Base-by-base conservation (phyloP, 1,140 invertebrate genomes). In the Orchestia grillus region DNA sequence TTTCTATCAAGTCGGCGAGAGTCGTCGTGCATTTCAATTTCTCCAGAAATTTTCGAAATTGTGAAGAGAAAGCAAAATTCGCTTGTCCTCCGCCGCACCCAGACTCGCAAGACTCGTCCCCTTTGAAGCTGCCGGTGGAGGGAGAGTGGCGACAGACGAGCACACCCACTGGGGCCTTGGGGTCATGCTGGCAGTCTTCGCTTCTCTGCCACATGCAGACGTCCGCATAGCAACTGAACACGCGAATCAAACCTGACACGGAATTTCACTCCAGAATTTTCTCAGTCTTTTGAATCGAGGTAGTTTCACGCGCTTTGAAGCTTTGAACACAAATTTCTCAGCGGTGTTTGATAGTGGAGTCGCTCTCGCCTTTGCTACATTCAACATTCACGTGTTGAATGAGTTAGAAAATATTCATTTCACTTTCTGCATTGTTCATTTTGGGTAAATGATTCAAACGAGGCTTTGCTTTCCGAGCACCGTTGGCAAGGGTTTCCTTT, bases 1-100 rank as follows among this genome's bases (percentile, higher is more conserved):
- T 91, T 91, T 91, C 88, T 91, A 91, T 91, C 88, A 91, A 91
- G 41, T 43, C 41, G 15, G 28, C 41, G 88, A 91, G 88, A 4
- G 41, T 42, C 41, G 88, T 44, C 41, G 88, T 91, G 88, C 88
- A 91, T 91, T 44, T 91, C 88, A 91, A 91, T 91, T 91, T 44
- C 44, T 44, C 88, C 19, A 91, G 88, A 91, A 91, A 91, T 91
- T 41, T 41, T 8, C 1, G 62, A 77, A 15, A 77, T 77, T 77
- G 62, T 77, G 62, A 77, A 77, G 62, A 36, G 62, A 77, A 36
- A 77, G 28, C 62, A 77, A 77, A 77, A 77, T 19, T 3, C 11
- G 11, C 3, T 1, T 77, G 62, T 28, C 36, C 62, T 77, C 62
- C 62, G 36, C 28, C 62, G 28, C 62, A 77, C 62, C 1, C 62